phyloP scores from a whole-genome alignment of 1,140 invertebrate species.

The Lordiphosa mommai region DNA sequence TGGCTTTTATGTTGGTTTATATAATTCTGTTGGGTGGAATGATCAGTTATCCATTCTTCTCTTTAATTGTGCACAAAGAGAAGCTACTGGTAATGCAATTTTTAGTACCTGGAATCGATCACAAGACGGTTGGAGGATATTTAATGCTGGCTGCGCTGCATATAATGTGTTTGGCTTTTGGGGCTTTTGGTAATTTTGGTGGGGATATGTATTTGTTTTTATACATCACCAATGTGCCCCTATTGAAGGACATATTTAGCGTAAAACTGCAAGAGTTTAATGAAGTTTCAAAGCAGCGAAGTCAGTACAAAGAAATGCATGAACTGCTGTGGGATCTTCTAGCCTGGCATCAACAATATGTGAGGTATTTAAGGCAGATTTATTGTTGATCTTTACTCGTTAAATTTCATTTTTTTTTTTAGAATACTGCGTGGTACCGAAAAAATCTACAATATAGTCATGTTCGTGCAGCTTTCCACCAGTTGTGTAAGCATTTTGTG shows the following conservation, averaged over 20 bases:
- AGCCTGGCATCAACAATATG: conserved; percentile 52
- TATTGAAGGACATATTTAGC: conserved; percentile 48
- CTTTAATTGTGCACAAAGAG: conserved; percentile 21
- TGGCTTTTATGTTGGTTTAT: conserved; percentile 20
- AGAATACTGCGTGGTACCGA: conserved; percentile 44
- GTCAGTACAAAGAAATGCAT: neutral
- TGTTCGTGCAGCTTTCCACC: conserved; percentile 42
- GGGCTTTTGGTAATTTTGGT: conserved; percentile 55
- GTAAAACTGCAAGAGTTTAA: conserved; percentile 43
- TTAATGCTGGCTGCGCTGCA: conserved; percentile 28
- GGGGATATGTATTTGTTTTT: conserved; percentile 61
- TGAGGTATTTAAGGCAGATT: conserved; percentile 5
- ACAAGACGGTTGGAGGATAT: conserved; percentile 31
- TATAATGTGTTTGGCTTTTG: conserved; percentile 16
- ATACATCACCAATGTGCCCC: conserved; percentile 41
- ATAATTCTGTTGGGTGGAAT: neutral
- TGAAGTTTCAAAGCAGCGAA: conserved; percentile 2
- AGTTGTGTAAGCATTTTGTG: conserved; percentile 30
- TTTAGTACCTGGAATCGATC: conserved; percentile 38
- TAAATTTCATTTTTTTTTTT: neutral
- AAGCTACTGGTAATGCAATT: conserved; percentile 52
- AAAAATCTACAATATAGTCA: conserved; percentile 28
- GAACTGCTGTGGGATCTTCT: conserved; percentile 33
- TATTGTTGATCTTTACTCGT: no score
- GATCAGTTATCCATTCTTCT: conserved; percentile 29